Evolutionary conservation across 2,888 invertebrate genomes (phyloP).

Genomic region (Vandiemenella viatica): DNA sequence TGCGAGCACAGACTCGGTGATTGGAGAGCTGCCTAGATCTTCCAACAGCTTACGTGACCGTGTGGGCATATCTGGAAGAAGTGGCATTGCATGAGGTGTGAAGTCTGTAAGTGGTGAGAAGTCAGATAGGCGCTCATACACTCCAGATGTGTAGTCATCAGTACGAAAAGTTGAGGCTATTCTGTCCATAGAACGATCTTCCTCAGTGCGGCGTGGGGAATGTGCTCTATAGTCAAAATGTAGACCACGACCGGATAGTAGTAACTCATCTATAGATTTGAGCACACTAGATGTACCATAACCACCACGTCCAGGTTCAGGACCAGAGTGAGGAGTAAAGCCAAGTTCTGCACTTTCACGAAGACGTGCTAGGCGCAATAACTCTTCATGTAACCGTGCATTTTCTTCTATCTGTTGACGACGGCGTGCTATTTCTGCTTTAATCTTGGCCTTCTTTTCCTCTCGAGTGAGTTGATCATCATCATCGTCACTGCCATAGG

Average conservation of each 20-base stretch:
- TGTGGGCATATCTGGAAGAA: constrained; percentile 39
- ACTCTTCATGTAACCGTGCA: constrained; percentile 35
- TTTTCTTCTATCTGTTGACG: constrained; percentile 41
- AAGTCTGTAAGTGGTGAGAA: constrained; percentile 30
- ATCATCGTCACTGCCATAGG: constrained; percentile 32
- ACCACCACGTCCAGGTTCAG: constrained; percentile 14
- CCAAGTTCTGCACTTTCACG: constrained; percentile 27
- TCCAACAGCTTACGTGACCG: constrained; percentile 35
- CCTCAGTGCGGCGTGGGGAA: constrained; percentile 23
- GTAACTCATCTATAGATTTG: constrained; percentile 29
- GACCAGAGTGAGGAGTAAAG: constrained; percentile 14
- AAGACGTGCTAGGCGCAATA: constrained; percentile 29
- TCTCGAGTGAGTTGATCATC: constrained; percentile 38
- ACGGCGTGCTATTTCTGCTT: constrained; percentile 43
- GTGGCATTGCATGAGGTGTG: constrained; percentile 37
- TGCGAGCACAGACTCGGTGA: constrained; percentile 24
- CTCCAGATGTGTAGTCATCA: constrained; percentile 29
- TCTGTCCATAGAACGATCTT: constrained; percentile 31
- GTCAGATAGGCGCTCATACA: constrained; percentile 28
- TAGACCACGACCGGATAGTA: constrained; percentile 21
- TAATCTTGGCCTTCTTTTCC: constrained; percentile 39
- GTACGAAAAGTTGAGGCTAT: constrained; percentile 32
- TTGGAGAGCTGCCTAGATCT: constrained; percentile 30
- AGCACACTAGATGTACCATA: constrained; percentile 24
- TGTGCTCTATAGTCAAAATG: constrained; percentile 18